Evolutionary conservation across 2,113 vertebrate genomes (phyloP).

Genomic region (Gavia stellata): DNA sequence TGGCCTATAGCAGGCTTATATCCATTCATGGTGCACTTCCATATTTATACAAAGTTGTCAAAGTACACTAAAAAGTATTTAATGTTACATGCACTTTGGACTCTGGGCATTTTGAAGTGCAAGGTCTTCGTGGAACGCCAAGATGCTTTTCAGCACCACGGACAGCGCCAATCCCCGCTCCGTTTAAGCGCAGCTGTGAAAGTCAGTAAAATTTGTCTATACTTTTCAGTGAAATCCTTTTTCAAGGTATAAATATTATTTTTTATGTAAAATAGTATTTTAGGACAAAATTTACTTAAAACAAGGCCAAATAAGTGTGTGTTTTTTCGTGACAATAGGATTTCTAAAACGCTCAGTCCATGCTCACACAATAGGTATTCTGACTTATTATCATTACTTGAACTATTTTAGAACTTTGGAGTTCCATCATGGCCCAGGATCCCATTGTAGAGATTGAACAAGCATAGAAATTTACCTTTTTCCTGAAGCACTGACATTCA

Average conservation of each 20-base stretch:
- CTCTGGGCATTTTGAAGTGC: accelerated
- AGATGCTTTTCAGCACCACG: background rate
- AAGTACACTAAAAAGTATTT: accelerated
- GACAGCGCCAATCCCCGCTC: background rate
- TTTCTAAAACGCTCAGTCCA: background rate
- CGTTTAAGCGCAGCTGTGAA: accelerated
- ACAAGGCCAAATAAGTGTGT: background rate
- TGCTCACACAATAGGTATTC: background rate
- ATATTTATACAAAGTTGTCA: background rate
- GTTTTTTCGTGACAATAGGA: background rate
- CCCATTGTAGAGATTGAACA: background rate
- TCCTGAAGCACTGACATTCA: background rate
- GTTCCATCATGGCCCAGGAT: background rate
- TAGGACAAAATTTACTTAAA: background rate
- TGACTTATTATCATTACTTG: background rate
- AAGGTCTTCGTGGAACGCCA: accelerated
- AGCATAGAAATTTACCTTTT: background rate
- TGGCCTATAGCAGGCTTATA: background rate
- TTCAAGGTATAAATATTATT: accelerated
- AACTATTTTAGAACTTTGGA: background rate
- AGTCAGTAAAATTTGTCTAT: accelerated
- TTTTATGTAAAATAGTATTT: background rate
- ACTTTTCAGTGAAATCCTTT: background rate
- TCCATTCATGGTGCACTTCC: background rate
- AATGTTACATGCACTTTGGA: accelerated